Percentiles rank a stretch among this genome's conserved stretches.
Conservation (phyloP, 2,113 vertebrate species). For the Pterophyllum scalare region DNA sequence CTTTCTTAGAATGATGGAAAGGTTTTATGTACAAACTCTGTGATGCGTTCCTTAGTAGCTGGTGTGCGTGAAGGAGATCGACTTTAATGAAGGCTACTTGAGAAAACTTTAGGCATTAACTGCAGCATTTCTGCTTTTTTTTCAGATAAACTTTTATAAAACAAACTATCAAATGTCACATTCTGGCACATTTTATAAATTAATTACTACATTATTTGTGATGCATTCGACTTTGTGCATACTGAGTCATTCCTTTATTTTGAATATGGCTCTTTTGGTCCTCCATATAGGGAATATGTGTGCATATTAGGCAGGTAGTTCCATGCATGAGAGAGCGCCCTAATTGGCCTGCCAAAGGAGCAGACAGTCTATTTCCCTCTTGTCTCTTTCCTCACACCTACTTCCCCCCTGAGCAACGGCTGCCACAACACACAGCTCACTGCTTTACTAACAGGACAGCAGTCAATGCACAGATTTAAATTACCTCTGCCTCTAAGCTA, state of each 20-base stretch:
- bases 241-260: not conserved
- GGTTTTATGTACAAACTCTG: not conserved
- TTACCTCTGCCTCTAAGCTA: slow-evolving; percentile 55
- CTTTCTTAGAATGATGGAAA: not conserved
- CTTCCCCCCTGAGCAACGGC: slow-evolving; percentile 34
- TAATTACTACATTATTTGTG: not conserved
- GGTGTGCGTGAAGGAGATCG: not conserved
- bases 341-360: slow-evolving; percentile 73
- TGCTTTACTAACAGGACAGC: slow-evolving; percentile 50
- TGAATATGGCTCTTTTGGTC: not conserved
- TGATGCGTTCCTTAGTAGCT: not conserved
- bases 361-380: slow-evolving; percentile 32
- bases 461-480: slow-evolving; percentile 72
- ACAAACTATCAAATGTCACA: not conserved
- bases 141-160: not conserved
- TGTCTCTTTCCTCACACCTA: not conserved
- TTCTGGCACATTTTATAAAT: not conserved
- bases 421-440: slow-evolving; percentile 30
- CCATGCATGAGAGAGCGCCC: slow-evolving; percentile 53
- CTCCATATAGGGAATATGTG: not conserved
- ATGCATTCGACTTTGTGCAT: not conserved
- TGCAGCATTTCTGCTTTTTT: not conserved
- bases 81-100: not conserved
- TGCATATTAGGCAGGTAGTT: slow-evolving; percentile 22
- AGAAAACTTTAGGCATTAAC: too few relatives aligned